Base-by-base conservation (phyloP, 2,888 invertebrate genomes). In the Nysson spinosus region DNA sequence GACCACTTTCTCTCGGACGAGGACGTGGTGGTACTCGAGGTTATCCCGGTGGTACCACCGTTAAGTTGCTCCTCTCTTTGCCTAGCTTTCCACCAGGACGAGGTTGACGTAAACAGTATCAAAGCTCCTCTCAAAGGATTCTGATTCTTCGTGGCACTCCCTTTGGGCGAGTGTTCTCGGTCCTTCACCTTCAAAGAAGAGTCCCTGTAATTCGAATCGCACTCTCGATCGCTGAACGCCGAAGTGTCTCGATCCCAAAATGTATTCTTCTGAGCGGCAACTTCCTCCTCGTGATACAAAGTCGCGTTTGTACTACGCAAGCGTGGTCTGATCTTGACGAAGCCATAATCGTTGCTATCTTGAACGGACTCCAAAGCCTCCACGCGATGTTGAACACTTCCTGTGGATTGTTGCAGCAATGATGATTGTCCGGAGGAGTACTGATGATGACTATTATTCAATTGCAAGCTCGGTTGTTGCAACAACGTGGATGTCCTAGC, bases 401-500 rank as follows among this genome's bases (percentile, higher is more conserved):
- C 69, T 14, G 72, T 40, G 11, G 70, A 40, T n/a, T 60, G 72
- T 24, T 69, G 72, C 35, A 62, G 52, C 42, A 70, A 42, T 0
- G 72, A 49, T 14, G 70, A 4, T 55, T 71, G 63, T 9, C 74
- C 54, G 11, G 75, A 61, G 5, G 75, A 40, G 52, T 75, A 65
- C 30, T 80, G 80, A 20, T 78, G 78, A 54, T 76, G 75, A 47
- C 52, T 49, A 65, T 26, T 50, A 64, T 40, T 71, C 56, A 73
- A 43, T 34, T 75, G 75, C 14, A 77, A 35, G 62, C 81, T 80
- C 22, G 85, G 85, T 51, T 84, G 86, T 44, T 87, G 87, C 30
- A 88, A 84, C 47, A 88, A 77, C n/a, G 88, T 88, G 37, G 88
- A 88, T 22, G 88, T 88, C 77, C 88, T 79, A 17, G 85, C 81